Evolutionary conservation across 2,888 invertebrate species (phyloP).

Genomic region (Selenia dentaria): DNA sequence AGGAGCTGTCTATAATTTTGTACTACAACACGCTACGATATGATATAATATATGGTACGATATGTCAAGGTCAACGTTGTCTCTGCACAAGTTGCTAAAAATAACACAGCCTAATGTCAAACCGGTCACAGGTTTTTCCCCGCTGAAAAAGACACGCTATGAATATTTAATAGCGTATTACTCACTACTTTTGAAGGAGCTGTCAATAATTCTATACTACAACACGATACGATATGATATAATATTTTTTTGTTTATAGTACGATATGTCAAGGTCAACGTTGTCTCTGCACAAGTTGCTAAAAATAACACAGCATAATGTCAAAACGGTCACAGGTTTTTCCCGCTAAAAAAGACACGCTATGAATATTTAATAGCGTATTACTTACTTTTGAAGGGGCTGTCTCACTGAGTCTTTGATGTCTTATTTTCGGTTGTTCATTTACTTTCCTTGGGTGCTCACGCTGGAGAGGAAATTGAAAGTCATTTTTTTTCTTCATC

Average conservation of each 20-base stretch:
- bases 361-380: conserved; percentile 25
- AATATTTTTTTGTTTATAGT: too few relatives aligned
- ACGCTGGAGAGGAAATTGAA: conserved; percentile 15
- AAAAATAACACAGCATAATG: too few relatives aligned
- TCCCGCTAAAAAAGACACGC: conserved; percentile 20
- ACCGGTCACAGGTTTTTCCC: conserved; percentile 7
- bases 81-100: too few relatives aligned
- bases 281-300: too few relatives aligned
- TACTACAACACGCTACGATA: too few relatives aligned
- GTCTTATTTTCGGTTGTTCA: conserved; percentile 20
- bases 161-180: conserved; percentile 25
- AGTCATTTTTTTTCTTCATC: conserved; percentile 17
- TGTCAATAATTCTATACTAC: too few relatives aligned
- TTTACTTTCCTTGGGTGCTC: conserved; percentile 13
- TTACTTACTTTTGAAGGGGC: conserved; percentile 20
- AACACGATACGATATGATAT: too few relatives aligned
- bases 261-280: too few relatives aligned
- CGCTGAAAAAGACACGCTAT: conserved; percentile 20
- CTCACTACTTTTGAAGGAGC: conserved; percentile 17
- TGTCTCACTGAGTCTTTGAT: conserved; percentile 15
- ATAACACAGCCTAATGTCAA: too few relatives aligned
- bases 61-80: too few relatives aligned
- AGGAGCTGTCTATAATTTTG: conserved; percentile 9
- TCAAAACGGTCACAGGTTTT: conserved; percentile 1
- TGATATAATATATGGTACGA: too few relatives aligned